Percentiles rank a stretch among this genome's conserved stretches.
phyloP scores from a whole-genome alignment of 92 coral and sea anemone species.

The Nematostella vectensis region DNA sequence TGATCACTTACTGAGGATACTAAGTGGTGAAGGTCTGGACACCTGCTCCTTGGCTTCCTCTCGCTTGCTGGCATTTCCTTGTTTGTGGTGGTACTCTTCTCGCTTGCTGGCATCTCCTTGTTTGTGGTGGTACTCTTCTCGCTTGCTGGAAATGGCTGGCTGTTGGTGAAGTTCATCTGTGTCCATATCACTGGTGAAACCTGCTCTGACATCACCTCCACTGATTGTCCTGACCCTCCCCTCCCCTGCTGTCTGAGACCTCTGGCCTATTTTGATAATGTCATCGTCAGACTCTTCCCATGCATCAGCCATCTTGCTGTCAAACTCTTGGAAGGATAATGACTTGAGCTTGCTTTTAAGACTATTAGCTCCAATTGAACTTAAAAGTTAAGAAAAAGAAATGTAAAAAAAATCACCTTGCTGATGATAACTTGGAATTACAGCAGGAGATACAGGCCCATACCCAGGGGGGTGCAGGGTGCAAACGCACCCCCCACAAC shows the following conservation, averaged over 20 bases:
- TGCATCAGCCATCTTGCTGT: conserved; percentile 86
- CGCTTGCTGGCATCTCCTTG: conserved; percentile 23
- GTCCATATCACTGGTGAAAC: conserved; percentile 42
- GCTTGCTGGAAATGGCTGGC: conserved; percentile 26
- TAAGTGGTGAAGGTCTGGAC: conserved; percentile 75
- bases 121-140: conserved; percentile 20
- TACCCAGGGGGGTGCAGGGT: too few species aligned
- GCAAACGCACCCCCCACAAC: too few species aligned
- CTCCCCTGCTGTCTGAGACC: conserved; percentile 8
- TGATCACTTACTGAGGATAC: conserved; percentile 61
- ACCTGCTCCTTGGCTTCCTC: conserved; percentile 39
- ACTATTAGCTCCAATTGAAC: neutral
- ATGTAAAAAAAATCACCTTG: neutral
- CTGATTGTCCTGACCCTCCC: conserved; percentile 64
- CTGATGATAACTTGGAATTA: too few species aligned
- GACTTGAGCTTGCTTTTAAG: conserved; percentile 60
- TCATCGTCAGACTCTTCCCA: conserved; percentile 97
- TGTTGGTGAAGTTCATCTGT: conserved; percentile 30
- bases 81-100: conserved; percentile 17
- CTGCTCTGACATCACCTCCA: conserved; percentile 87
- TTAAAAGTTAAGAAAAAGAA: neutral
- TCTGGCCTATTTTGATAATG: conserved; percentile 40
- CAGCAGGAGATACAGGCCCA: too few species aligned
- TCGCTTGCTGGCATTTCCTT: conserved; percentile 23
- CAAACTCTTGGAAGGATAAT: conserved; percentile 83